A percentile compares a stretch with the other conserved stretches of the same genome.
Evolutionary conservation across 1,140 invertebrate genomes (phyloP).

Genomic region (Drosophila oshimai): DNA sequence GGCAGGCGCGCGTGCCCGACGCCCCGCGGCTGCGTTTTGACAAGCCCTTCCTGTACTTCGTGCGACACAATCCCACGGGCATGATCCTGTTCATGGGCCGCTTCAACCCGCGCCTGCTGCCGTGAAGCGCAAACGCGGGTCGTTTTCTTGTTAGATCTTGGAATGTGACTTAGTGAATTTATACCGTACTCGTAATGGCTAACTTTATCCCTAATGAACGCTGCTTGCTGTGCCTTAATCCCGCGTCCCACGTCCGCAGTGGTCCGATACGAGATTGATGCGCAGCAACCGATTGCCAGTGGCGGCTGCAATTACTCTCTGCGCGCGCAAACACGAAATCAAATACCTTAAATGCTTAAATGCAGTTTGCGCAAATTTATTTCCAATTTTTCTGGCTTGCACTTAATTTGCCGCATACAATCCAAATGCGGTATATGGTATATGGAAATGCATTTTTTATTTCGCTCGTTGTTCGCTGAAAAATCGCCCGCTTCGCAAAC

Average conservation of each 20-base stretch:
- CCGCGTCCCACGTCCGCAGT: constrained; percentile 34
- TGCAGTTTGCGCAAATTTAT: constrained; percentile 41
- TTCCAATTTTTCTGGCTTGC: constrained; percentile 44
- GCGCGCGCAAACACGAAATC: constrained; percentile 1
- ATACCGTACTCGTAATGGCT: constrained; percentile 39
- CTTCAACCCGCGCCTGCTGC: constrained; percentile 91
- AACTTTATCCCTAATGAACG: constrained; percentile 56
- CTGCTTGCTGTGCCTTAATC: constrained; percentile 73
- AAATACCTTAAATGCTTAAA: constrained; percentile 38
- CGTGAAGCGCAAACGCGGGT: constrained; percentile 64
- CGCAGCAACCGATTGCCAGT: constrained; percentile 50
- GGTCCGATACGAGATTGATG: constrained; percentile 67
- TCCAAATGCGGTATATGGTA: neutral
- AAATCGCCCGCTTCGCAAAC: constrained; percentile 17
- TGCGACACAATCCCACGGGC: constrained; percentile 93
- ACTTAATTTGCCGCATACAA: constrained; percentile 39
- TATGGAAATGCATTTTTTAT: constrained; percentile 18
- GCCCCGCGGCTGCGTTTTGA: constrained; percentile 90
- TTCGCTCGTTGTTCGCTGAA: constrained; percentile 1
- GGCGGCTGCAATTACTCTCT: constrained; percentile 11
- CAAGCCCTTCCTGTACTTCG: constrained; percentile 92
- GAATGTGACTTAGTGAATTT: constrained; percentile 57
- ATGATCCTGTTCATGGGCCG: constrained; percentile 92
- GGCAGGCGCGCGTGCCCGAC: constrained; percentile 88
- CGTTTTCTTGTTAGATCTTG: constrained; percentile 31